Evolutionary conservation across 1,140 invertebrate genomes (phyloP).

Genomic region (Procambarus clarkii): DNA sequence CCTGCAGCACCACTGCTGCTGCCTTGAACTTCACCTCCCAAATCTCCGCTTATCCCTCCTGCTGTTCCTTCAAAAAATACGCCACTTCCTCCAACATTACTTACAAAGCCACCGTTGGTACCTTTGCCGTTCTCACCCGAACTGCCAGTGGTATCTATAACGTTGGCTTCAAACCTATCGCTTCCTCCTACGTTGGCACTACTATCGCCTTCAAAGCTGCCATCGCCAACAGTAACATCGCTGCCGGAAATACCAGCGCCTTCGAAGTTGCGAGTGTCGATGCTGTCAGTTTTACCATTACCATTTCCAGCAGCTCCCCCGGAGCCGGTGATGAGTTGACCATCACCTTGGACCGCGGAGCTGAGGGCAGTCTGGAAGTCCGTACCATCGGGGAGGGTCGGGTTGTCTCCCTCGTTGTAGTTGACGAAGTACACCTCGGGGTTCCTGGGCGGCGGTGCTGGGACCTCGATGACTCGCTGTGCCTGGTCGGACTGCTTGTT

Average conservation of each 20-base stretch:
- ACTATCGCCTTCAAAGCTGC: not conserved
- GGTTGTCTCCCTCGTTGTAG: constrained; percentile 24
- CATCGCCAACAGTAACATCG: not conserved
- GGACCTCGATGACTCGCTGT: constrained; percentile 15
- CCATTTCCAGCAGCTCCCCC: not conserved
- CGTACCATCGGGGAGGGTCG: not conserved
- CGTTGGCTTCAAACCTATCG: not conserved
- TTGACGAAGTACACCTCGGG: constrained; percentile 43
- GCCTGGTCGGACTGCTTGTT: not conserved
- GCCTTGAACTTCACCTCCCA: no score
- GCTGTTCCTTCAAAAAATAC: not conserved
- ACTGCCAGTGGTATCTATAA: not conserved
- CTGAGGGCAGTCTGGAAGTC: constrained; percentile 21
- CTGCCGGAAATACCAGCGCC: not conserved
- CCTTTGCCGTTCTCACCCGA: not conserved
- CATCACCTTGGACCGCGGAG: not conserved
- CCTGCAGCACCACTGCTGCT: no score
- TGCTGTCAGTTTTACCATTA: not conserved
- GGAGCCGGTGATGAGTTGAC: not conserved
- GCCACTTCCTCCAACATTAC: not conserved
- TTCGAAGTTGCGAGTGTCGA: not conserved
- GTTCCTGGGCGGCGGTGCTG: not conserved
- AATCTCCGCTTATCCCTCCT: no score
- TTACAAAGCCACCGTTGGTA: not conserved
- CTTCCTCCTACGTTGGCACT: not conserved